Base-by-base conservation (phyloP, 64 coral and sea anemone species). In the Acropora tenuis region DNA sequence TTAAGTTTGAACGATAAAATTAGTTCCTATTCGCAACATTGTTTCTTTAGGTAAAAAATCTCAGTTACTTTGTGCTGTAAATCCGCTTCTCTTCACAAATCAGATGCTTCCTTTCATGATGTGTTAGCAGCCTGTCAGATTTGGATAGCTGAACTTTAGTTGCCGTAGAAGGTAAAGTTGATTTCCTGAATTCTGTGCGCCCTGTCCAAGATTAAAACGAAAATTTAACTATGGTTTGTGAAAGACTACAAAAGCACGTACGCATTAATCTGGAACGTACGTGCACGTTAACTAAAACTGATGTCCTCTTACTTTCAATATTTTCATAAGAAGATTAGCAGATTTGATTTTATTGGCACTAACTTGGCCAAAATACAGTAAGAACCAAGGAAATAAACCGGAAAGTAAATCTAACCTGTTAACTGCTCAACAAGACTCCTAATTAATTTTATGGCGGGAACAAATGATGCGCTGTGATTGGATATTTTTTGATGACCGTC, bases 401-500 rank as follows among this genome's bases (percentile, higher is more conserved):
- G 19, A 75, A 83, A 83, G 13, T 68, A 83, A 83, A 83, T 67
- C 59, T 66, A 67, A 83, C 43, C 60, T 83, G 2, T 67, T 11
- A 94, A 74, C 80, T 89, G 78, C 45, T 89, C 55, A 80, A 94
- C 69, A 67, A 75, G 53, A 65, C 75, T 61, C 78, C 80, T 83
- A 74, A 94, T n/a, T n/a, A n/a, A n/a, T n/a, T n/a, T n/a, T 63
- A 63, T 63, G 59, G 59, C 9, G 59, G 1, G 59, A 63, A 63
- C 59, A 63, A 63, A 63, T 63, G 59, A 63, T 63, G 59, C 59
- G 15, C 59, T 63, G 59, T 63, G 59, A 63, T 63, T 71, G 67
- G 67, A 30, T 71, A 20, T 66, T 71, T 71, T 63, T 11, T 8
- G 59, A 12, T 63, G 59, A 63, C 59, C 3, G 11, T 63, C 59